These are phyloP conservation scores for Loris lydekkerianus DNA, from an alignment of 2,797 vertebrate genomes.

Conservation along the genomic window DNA sequence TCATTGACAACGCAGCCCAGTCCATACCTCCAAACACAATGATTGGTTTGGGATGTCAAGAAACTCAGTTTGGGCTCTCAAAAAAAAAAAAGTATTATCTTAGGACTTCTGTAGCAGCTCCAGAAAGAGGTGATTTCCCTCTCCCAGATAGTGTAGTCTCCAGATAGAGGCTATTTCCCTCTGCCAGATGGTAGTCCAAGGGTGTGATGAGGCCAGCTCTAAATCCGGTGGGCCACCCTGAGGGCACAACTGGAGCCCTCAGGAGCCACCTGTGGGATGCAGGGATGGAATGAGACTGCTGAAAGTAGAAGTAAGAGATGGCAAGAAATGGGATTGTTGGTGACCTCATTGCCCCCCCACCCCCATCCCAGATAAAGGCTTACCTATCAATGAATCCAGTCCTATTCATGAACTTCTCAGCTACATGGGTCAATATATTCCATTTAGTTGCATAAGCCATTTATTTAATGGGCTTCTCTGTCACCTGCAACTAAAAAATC, in stretches of 20 bases:
- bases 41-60: neutral
- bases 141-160: neutral
- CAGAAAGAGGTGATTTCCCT: neutral
- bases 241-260: neutral
- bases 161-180: neutral
- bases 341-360: neutral
- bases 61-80: neutral
- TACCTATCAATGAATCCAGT: neutral
- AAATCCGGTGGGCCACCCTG: neutral
- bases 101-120: neutral
- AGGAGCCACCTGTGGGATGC: neutral
- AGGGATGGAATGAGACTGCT: neutral
- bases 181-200: neutral
- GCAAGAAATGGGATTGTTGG: neutral
- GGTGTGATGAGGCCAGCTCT: neutral
- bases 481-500: constrained; percentile 18
- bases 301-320: neutral
- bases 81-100: neutral
- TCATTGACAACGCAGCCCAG: no score
- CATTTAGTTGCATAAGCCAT: neutral
- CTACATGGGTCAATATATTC: neutral
- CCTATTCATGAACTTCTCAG: neutral
- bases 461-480: constrained; percentile 34
- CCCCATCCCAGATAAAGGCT: neutral
- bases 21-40: neutral